Base-by-base conservation (phyloP, 2,797 vertebrate genomes). In the Lemur catta region DNA sequence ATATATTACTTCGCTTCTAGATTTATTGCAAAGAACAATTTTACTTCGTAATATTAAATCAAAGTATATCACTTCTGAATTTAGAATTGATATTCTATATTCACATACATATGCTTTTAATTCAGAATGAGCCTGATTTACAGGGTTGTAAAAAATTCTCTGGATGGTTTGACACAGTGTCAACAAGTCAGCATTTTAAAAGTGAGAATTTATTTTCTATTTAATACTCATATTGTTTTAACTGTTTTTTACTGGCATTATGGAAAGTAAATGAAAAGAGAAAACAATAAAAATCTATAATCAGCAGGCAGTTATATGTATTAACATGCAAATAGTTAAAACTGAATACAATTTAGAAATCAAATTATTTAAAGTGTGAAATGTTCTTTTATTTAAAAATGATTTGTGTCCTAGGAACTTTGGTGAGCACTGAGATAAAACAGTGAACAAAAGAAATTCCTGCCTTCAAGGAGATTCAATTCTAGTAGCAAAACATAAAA, bases 21-120 rank as follows among this genome's bases (percentile, higher is more conserved):
- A 97, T 97, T 97, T 97, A 97, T 92, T 96, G 48, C n/a, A 89
- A 84, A 72, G 76, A 96, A 92, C 74, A 95, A 78, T 96, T 98
- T 97, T 46, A 97, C 4, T 52, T 93, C 48, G 17, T 95, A 93
- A 24, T 72, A 97, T 91, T 84, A 95, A 96, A 86, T 96, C 46
- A 96, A 95, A 67, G 95, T 94, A 76, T 95, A 97, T 78, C 72
- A 33, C 1, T 69, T 61, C 13, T 97, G 38, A 94, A 97, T 96
- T 97, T 75, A 91, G 30, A 93, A 91, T 67, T 22, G 12, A 9
- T 97, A 46, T 96, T 55, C 59, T 75, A 3, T 69, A 57, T 89
- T 95, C n/a, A 75, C 41, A 81, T 89, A 86, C 35, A 63, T 57
- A 67, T 43, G 9, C 3, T 22, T 87, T 96, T 92, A 94, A 74